phyloP scores from a whole-genome alignment of 2,113 vertebrate species.

The Delphinapterus leucas region DNA sequence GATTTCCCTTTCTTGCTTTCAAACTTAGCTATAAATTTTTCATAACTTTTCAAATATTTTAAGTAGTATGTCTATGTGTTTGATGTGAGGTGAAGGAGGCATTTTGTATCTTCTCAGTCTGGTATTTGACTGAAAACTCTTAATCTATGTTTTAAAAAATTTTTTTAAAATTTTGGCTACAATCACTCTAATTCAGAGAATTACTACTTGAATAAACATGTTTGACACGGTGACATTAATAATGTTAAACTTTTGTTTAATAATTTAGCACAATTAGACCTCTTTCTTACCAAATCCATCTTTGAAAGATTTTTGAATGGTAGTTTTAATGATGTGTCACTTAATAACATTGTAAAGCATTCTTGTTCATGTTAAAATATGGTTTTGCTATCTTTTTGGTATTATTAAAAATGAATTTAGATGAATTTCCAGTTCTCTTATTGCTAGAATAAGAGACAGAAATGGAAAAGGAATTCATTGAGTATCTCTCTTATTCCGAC shows the following conservation, averaged over 20 bases:
- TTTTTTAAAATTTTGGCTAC: background rate
- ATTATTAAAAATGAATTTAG: background rate
- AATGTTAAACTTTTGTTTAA: background rate
- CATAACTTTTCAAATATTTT: background rate
- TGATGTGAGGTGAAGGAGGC: background rate
- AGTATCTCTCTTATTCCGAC: background rate
- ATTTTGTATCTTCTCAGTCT: background rate
- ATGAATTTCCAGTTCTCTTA: background rate
- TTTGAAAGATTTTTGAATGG: background rate
- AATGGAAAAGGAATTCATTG: background rate
- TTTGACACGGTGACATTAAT: background rate
- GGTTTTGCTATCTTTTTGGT: background rate
- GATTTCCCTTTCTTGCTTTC: background rate
- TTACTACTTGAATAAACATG: slow-evolving; percentile 10
- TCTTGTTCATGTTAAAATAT: background rate
- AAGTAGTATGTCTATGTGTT: background rate
- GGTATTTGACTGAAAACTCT: background rate
- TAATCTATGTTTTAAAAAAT: background rate
- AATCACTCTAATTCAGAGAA: background rate
- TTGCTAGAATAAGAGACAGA: background rate
- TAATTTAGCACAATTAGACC: background rate
- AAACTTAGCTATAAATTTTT: background rate
- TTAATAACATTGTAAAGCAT: background rate
- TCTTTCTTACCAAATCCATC: background rate
- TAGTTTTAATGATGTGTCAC: background rate